Base-by-base conservation (phyloP, 2,888 invertebrate species). In the Leptodirus hochenwartii region DNA sequence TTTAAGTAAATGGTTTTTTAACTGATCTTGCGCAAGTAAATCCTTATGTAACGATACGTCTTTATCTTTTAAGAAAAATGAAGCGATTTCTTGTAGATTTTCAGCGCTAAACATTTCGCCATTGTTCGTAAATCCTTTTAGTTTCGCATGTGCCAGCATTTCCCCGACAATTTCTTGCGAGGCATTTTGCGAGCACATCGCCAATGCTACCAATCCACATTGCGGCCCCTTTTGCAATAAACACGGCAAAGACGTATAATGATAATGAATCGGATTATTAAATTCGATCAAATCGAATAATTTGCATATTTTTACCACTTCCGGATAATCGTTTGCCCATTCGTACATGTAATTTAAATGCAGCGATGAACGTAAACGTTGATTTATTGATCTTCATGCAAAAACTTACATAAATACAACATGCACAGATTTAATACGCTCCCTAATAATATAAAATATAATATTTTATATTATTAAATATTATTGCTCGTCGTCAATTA, bases 81-180 rank as follows among this genome's bases (percentile, higher is more conserved):
- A 56, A 2, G 71, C 64, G 33, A 81, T 51, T 37, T 64, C 56
- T 5, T 59, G 61, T 69, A 87, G 72, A 46, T 74, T 62, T 36
- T 65, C 62, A 15, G 73, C 78, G 53, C 79, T 77, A 45, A 85
- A 81, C 64, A 91, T 81, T 65, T 93, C 93, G 5, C 93, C 91
- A 43, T 82, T 76, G 40, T 70, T 69, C 3, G 81, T 81, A 44
- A 66, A 81, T 2, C 71, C 67, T 39, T 62, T 55, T 13, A 56
- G 47, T 49, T 65, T 64, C 1, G 82, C 78, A 39, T 66, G 59
- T 3, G 56, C 51, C 16, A 66, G 50, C 22, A 73, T 46, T 29
- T 57, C 50, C 34, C 62, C 56, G 2, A 81, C 56, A 10, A 69
- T 61, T 33, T 74, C 57, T 15, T 55, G 60, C 5, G 63, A 57